phyloP scores from a whole-genome alignment of 2,797 vertebrate species.

The Danio kyathit region DNA sequence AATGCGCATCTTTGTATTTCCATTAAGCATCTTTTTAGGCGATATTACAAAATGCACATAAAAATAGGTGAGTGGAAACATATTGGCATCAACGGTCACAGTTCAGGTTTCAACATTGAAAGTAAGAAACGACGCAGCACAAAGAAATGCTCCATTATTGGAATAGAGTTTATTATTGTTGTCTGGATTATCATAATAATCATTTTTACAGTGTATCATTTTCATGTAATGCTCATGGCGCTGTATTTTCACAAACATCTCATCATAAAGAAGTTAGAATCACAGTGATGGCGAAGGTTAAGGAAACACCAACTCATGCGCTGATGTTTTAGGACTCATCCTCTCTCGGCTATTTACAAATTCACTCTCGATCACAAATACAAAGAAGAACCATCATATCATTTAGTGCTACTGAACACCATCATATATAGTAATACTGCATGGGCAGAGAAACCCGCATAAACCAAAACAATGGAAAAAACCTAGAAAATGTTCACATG shows the following conservation, averaged over 20 bases:
- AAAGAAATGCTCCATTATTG: constrained; percentile 77
- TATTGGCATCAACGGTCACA: too few relatives aligned
- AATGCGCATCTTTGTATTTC: too few relatives aligned
- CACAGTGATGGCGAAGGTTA: constrained; percentile 83
- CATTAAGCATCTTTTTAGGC: too few relatives aligned
- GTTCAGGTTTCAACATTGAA: too few relatives aligned
- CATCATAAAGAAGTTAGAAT: constrained; percentile 76
- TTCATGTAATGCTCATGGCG: constrained; percentile 74
- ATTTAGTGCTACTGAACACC: constrained; percentile 35
- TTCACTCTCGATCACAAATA: constrained; percentile 40
- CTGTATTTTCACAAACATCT: constrained; percentile 81
- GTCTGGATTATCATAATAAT: constrained; percentile 74
- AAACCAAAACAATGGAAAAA: constrained; percentile 55
- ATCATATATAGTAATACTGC: constrained; percentile 34
- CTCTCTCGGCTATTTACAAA: constrained; percentile 35
- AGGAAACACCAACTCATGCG: constrained; percentile 71
- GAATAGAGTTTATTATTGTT: constrained; percentile 84
- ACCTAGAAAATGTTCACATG: constrained; percentile 12
- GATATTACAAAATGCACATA: too few relatives aligned
- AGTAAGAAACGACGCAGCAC: constrained; percentile 42
- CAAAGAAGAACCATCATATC: constrained; percentile 57
- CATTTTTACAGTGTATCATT: constrained; percentile 81
- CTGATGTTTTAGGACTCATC: constrained; percentile 54
- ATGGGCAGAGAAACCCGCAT: constrained; percentile 45
- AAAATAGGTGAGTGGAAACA: too few relatives aligned